phyloP scores from a whole-genome alignment of 2,113 vertebrate species.

The Eidolon helvum region DNA sequence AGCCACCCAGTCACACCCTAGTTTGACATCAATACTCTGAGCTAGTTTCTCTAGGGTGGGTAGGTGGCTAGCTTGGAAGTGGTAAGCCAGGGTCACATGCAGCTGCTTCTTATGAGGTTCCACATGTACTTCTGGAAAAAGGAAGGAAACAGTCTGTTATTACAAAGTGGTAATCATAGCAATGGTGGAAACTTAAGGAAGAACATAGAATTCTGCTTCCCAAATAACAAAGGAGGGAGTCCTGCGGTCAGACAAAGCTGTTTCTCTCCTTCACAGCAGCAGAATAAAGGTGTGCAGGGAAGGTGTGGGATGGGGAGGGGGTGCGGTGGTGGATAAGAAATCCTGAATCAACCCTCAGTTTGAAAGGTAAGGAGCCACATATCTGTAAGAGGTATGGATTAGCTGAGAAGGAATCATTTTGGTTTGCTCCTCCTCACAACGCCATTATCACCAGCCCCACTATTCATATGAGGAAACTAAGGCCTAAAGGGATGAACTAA shows the following conservation, averaged over 20 bases:
- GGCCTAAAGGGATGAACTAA: not conserved
- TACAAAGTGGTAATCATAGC: rapidly evolving
- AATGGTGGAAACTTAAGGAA: not conserved
- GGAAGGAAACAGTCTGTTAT: not conserved
- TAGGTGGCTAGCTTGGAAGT: conserved; percentile 94
- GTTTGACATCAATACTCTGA: conserved; percentile 90
- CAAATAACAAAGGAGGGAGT: not conserved
- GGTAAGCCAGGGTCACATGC: conserved; percentile 97
- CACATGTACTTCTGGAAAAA: conserved; percentile 90
- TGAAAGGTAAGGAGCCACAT: not conserved
- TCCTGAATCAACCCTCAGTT: not conserved
- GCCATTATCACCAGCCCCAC: not conserved
- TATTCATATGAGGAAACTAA: not conserved
- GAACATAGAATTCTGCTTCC: not conserved
- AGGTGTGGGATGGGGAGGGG: no score
- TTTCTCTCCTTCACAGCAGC: not conserved
- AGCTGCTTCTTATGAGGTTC: conserved; percentile 99
- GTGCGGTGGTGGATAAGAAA: not conserved
- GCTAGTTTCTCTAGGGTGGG: conserved; percentile 93
- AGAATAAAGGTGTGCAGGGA: not conserved
- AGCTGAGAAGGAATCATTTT: rapidly evolving
- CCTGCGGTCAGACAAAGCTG: not conserved
- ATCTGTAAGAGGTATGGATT: not conserved
- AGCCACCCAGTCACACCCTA: conserved; percentile 96
- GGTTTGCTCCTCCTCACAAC: not conserved